phyloP scores from a whole-genome alignment of 2,797 vertebrate genomes.

The Propithecus deckenii region DNA sequence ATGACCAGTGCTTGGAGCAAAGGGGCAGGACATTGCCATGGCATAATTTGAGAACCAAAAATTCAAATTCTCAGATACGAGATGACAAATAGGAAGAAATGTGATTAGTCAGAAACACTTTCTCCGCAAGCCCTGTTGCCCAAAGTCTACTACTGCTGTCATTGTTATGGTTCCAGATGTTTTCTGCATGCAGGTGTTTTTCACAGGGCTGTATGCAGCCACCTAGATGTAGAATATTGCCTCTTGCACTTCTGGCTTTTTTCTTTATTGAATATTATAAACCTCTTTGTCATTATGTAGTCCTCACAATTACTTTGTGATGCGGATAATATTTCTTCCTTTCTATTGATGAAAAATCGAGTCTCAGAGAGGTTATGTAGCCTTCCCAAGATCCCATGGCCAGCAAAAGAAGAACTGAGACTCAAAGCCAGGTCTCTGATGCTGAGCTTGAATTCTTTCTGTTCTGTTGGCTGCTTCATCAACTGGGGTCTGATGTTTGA shows the following conservation, averaged over 20 bases:
- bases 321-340: not conserved
- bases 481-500: not conserved
- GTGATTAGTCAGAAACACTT: not conserved
- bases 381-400: not conserved
- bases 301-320: not conserved
- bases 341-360: not conserved
- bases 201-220: not conserved
- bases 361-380: not conserved
- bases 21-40: not conserved
- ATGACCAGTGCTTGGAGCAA: not conserved
- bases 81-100: not conserved
- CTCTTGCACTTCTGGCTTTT: not conserved
- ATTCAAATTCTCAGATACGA: not conserved
- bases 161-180: not conserved
- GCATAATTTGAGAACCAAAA: not conserved
- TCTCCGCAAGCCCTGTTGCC: not conserved
- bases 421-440: not conserved
- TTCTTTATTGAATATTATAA: not conserved
- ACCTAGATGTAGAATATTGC: not conserved
- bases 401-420: not conserved
- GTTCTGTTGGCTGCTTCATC: not conserved
- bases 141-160: not conserved
- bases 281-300: not conserved
- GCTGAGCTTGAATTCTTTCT: not conserved
- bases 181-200: not conserved